Base-by-base conservation (phyloP, 2,888 invertebrate genomes). In the Ophion obscuratus region DNA sequence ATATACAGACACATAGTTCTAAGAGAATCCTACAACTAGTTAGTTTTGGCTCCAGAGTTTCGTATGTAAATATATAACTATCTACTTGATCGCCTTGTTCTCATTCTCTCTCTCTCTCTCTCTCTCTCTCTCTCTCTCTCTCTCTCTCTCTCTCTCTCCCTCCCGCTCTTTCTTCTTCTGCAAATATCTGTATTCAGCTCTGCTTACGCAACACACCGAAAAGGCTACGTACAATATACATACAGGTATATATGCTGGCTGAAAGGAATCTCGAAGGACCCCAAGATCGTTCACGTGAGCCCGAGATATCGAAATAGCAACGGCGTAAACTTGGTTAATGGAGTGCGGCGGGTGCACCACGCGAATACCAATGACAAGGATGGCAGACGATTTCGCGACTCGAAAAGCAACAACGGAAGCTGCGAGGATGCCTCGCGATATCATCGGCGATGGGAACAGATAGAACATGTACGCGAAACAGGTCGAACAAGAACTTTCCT, bases 241-340 rank as follows among this genome's bases (percentile, higher is more conserved):
- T n/a, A 67, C 40, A 36, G 67, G 11, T 57, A 17, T 61, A 62
- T 10, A 53, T 5, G 11, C 5, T 0, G 53, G 53, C 64, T 24
- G 36, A 68, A 67, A 31, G 53, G 76, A 64, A 80, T 80, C 73
- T 71, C 76, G 83, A 80, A 71, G 75, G 80, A 80, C 74, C 78
- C 81, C 27, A 80, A 67, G 66, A 73, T 61, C 71, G 44, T 76
- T 84, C 62, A 17, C 66, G 20, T 20, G 67, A 81, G 67, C 62
- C 53, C 79, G 74, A 80, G 85, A 83, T 85, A 85, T 85, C 82
- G 85, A 80, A 85, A 85, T 85, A 80, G 80, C 79, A 73, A 73
- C 53, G 62, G 82, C 83, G 67, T 83, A 83, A 85, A 85, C 83
- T 83, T 83, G 76, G 79, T 85, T 83, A 85, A 85, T 85, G 83